Evolutionary conservation across 2,113 vertebrate genomes (phyloP).

Genomic region (Bungarus multicinctus): DNA sequence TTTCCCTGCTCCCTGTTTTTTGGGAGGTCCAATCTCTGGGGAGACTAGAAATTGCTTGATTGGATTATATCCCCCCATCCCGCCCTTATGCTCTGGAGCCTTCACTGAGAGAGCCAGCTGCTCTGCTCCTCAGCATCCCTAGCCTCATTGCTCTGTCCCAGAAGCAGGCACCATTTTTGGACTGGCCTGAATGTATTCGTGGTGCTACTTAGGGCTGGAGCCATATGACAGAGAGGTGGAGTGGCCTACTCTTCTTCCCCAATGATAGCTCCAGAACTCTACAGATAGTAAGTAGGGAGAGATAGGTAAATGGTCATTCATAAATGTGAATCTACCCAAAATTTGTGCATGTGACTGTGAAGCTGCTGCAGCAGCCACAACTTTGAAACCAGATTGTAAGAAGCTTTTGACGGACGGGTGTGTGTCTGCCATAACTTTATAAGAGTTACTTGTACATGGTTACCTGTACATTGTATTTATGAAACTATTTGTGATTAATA

Average conservation of each 20-base stretch:
- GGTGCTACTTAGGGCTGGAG: not conserved
- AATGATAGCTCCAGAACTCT: not conserved
- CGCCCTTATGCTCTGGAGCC: not conserved
- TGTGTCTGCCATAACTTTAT: not conserved
- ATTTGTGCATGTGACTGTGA: not conserved
- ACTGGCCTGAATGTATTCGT: not conserved
- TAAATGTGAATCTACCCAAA: not conserved
- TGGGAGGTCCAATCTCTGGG: not conserved
- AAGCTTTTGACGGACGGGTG: not conserved
- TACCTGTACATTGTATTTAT: not conserved
- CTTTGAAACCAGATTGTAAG: not conserved
- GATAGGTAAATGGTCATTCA: not conserved
- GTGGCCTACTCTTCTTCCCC: not conserved
- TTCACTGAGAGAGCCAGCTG: not conserved
- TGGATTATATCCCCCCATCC: not conserved
- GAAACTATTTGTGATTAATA: not conserved
- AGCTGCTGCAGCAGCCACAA: not conserved
- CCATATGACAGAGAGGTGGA: not conserved
- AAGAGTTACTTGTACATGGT: not conserved
- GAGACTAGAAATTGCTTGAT: not conserved
- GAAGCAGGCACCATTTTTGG: not conserved
- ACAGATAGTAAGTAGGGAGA: not conserved
- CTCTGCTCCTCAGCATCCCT: not conserved
- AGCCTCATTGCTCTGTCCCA: not conserved
- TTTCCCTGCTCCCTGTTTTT: not conserved